Percentiles rank a stretch among this genome's conserved stretches.
These are phyloP conservation scores for Scopus umbretta DNA, from an alignment of 2,113 vertebrate species.

Conservation along the genomic window DNA sequence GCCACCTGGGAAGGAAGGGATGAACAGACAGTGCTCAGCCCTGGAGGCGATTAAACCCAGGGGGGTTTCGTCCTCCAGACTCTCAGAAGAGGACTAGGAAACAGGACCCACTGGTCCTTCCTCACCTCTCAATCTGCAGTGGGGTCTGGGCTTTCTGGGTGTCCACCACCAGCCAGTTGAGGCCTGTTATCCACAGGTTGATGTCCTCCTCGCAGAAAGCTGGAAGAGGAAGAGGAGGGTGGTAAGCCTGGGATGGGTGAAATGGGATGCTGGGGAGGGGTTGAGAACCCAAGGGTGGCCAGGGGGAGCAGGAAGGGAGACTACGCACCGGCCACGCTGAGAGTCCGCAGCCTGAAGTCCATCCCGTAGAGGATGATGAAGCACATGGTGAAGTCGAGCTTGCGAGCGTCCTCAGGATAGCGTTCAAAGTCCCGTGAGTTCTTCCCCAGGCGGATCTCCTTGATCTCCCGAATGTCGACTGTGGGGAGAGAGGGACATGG, in stretches of 20 bases:
- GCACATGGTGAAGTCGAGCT: slow-evolving; percentile 79
- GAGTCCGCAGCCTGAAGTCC: slow-evolving; percentile 82
- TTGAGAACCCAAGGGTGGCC: background rate
- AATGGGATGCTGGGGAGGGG: background rate
- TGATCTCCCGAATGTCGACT: slow-evolving; percentile 87
- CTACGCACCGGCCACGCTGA: slow-evolving; percentile 79
- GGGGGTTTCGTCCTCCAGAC: background rate
- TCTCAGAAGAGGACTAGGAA: background rate
- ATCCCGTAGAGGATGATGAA: slow-evolving; percentile 85
- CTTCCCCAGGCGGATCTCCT: slow-evolving; percentile 84
- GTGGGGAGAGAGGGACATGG: background rate
- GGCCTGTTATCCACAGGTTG: slow-evolving; percentile 80
- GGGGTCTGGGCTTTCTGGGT: slow-evolving; percentile 78
- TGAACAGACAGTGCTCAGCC: background rate
- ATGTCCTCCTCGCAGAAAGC: slow-evolving; percentile 87
- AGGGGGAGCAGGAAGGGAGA: background rate
- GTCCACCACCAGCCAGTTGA: slow-evolving; percentile 82
- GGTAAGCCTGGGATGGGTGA: background rate
- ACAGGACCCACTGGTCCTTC: background rate
- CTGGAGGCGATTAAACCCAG: background rate
- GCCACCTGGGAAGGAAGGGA: slow-evolving; percentile 71
- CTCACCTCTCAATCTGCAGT: slow-evolving; percentile 78
- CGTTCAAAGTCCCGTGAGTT: slow-evolving; percentile 85
- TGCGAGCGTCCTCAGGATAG: slow-evolving; percentile 83
- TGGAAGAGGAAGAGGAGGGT: background rate